A percentile compares a stretch with the other conserved stretches of the same genome.
These are phyloP conservation scores for Rhombomys opimus DNA, from an alignment of 2,113 vertebrate species.

Conservation along the genomic window DNA sequence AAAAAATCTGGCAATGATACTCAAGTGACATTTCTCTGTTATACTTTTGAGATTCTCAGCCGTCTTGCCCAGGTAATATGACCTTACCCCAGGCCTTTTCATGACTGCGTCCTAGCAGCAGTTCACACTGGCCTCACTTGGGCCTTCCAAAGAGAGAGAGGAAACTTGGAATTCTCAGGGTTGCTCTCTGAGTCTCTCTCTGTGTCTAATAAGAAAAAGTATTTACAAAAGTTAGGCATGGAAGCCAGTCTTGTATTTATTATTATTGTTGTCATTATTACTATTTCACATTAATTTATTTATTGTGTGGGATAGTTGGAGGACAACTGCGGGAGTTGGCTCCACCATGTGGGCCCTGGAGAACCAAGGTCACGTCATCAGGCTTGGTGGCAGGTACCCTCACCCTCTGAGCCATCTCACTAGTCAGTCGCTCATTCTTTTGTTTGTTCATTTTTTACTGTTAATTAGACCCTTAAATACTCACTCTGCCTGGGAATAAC, in stretches of 20 bases:
- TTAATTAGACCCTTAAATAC: background rate
- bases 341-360: background rate
- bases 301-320: background rate
- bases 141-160: background rate
- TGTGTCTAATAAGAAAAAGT: background rate
- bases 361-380: background rate
- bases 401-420: background rate
- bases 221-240: background rate
- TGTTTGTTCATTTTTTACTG: background rate
- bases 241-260: background rate
- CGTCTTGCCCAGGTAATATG: background rate
- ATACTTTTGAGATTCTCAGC: conserved; percentile 3
- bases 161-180: background rate
- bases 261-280: background rate
- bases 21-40: conserved; percentile 5
- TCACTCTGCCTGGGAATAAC: background rate
- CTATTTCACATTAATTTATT: background rate
- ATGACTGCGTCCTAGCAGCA: background rate
- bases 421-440: background rate
- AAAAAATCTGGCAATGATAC: background rate
- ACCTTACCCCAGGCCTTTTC: background rate
- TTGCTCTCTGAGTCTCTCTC: background rate
- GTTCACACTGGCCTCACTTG: background rate
- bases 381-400: background rate
- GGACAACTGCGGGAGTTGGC: background rate